Evolutionary conservation across 2,888 invertebrate genomes (phyloP), one percentile per base, ranked within the genome.

Genomic region (Eulithis prunata): DNA sequence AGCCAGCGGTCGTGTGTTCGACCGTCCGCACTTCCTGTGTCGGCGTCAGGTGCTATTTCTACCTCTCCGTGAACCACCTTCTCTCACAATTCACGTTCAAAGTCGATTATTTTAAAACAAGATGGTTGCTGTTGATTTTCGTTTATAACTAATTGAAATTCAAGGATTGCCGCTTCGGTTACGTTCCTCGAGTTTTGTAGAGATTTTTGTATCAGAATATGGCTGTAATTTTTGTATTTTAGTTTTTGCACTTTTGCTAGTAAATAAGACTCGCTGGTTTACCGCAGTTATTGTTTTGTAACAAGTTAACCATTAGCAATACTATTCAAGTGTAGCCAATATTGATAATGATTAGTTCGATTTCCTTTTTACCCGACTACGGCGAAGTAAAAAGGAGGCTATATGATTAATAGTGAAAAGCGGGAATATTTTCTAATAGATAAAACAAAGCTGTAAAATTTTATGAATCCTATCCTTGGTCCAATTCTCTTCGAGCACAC

Each of bases 41-140:
- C 73, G 71, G 78, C 81, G 87, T 85, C 89, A 87, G 89, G 85
- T 87, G 83, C 86, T 89, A 89, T 90, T 89, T 89, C 84, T 84
- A 87, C 85, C 79, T 87, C 85, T 86, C 86, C 88, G 80, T 89
- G 86, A 89, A 89, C 88, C 82, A 78, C 71, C 77, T 71, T 68
- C 76, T 64, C 56, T 71, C 77, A 80, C 79, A 82, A 86, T 90
- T 87, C 89, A 89, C 82, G 89, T 88, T 91, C 88, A 88, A 88
- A 88, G 88, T 80, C 87, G 81, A 84, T 84, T 86, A 86, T 87
- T 87, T 88, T 83, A 79, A 85, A 77, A 77, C 76, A 61, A 69
- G 72, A 77, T 57, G 38, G 14, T 57, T 78, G 72, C 63, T 70
- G 76, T 74, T 59, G 57, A 74, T 78, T 82, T 77, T 76, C 74